phyloP scores from a whole-genome alignment of 2,797 vertebrate species.

The Lithobates pipiens region DNA sequence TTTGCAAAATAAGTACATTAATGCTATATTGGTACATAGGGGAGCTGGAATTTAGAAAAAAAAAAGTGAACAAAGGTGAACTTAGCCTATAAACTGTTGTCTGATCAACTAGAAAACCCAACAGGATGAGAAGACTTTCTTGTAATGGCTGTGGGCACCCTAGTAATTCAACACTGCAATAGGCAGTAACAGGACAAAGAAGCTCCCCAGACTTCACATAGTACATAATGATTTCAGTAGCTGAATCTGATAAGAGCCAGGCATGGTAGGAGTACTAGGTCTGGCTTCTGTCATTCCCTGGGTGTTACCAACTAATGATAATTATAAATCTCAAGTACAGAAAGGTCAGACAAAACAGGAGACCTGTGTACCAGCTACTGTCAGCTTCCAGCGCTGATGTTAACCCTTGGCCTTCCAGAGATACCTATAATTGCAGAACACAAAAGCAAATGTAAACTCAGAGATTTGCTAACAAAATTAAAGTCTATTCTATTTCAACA shows the following conservation, averaged over 20 bases:
- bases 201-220: background rate
- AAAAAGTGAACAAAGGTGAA: too few species aligned
- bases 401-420: conserved; percentile 22
- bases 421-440: too few species aligned
- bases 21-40: too few species aligned
- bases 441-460: too few species aligned
- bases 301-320: conserved; percentile 56
- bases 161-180: background rate
- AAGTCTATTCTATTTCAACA: too few species aligned
- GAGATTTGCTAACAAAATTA: too few species aligned
- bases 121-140: background rate
- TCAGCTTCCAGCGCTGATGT: background rate
- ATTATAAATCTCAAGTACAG: conserved; percentile 60
- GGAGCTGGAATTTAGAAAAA: too few species aligned
- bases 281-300: conserved; percentile 67
- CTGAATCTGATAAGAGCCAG: conserved; percentile 54
- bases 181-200: conserved; percentile 6
- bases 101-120: too few species aligned
- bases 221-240: background rate
- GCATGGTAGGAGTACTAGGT: conserved; percentile 46
- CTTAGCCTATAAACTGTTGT: too few species aligned
- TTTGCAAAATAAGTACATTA: too few species aligned
- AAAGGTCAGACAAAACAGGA: conserved; percentile 70
- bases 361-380: conserved; percentile 63
- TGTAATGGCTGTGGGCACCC: too few species aligned